Evolutionary conservation across 2,888 invertebrate species (phyloP), one percentile per base, ranked within the genome.

Genomic region (Saturnia pavonia): DNA sequence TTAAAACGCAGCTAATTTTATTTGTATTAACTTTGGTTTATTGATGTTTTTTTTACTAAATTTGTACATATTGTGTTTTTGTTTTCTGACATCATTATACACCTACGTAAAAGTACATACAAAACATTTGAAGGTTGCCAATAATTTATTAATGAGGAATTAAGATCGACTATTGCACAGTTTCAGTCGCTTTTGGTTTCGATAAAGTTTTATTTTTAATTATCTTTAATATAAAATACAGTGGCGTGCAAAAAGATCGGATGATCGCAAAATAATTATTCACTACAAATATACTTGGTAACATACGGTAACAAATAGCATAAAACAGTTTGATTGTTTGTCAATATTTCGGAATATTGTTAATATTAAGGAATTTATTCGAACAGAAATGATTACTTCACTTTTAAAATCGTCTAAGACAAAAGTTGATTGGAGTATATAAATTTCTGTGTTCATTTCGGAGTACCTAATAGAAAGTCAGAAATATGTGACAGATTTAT

Each of bases 201-300:
- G 8, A 40, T 73, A 75, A 76, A 69, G 73, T 76, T 75, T 34
- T 72, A 69, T 67, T 67, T 60, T 74, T 71, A 40, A 68, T 40
- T 70, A 72, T 73, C 34, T 71, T 67, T 71, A 74, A 73, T 73
- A 69, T 70, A 67, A 70, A 70, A 70, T 42, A 63, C 70, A 72
- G 63, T 72, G 71, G 68, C 68, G 74, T 69, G 69, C 69, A 74
- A 73, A 57, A 60, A 27, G 1, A 60, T 12, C 0, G 3, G 12
- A 12, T 12, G 0, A 12, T 57, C 25, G 1, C 12, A 12, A 25
- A 25, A 57, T 57, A 22, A 25, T 14, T 57, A 25, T 25, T 57
- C 11, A 11, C 57, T n/a, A n/a, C n/a, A n/a, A n/a, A n/a, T n/a
- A n/a, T n/a, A n/a, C n/a, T n/a, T n/a, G n/a, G n/a, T n/a, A n/a